Evolutionary conservation across 2,797 vertebrate genomes (phyloP).

Genomic region (Acanthiza pusilla): DNA sequence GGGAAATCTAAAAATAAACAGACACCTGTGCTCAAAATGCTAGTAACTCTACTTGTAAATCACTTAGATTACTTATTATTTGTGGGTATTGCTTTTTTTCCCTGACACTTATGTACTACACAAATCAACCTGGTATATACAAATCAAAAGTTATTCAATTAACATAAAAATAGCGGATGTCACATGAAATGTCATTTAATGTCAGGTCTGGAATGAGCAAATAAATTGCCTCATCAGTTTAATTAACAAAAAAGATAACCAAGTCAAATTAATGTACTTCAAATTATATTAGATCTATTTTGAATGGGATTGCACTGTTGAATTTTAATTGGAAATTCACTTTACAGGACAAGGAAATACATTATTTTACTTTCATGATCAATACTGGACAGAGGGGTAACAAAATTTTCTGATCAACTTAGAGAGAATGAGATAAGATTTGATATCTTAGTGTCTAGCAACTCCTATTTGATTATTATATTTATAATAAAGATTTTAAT

Average conservation of each 20-base stretch:
- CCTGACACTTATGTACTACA: constrained; percentile 31
- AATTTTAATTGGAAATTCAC: constrained; percentile 52
- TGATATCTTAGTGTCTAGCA: not conserved
- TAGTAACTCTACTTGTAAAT: constrained; percentile 57
- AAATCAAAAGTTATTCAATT: constrained; percentile 74
- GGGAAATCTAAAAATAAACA: constrained; percentile 57
- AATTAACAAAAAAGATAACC: constrained; percentile 67
- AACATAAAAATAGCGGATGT: constrained; percentile 68
- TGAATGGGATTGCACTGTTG: constrained; percentile 5
- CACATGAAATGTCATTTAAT: constrained; percentile 71
- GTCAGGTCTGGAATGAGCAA: constrained; percentile 59
- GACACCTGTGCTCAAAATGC: constrained; percentile 53
- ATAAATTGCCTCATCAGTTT: constrained; percentile 68
- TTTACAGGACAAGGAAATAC: not conserved
- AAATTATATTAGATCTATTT: constrained; percentile 51
- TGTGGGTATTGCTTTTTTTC: constrained; percentile 41
- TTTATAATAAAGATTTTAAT: not conserved
- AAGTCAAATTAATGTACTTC: constrained; percentile 59
- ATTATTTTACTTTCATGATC: not conserved
- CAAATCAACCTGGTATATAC: constrained; percentile 59
- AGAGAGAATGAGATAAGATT: not conserved
- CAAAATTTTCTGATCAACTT: not conserved
- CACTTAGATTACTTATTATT: constrained; percentile 62
- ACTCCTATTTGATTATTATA: not conserved
- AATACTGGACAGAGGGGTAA: not conserved